phyloP scores from a whole-genome alignment of 1,140 invertebrate species.

The Laupala kohalensis region DNA sequence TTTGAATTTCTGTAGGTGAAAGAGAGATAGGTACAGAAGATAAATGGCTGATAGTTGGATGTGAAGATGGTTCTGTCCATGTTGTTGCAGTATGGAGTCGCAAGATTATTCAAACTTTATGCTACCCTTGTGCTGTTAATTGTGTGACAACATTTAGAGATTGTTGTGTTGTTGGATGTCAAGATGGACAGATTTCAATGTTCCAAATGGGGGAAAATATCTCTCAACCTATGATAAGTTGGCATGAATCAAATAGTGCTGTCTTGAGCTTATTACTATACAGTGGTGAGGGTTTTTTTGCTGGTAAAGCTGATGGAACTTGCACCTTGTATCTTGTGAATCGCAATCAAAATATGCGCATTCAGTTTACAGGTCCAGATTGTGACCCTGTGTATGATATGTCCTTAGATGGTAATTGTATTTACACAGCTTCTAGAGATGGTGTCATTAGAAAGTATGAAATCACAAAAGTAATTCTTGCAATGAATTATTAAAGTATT shows the following conservation, averaged over 20 bases:
- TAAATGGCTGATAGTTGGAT: constrained; percentile 46
- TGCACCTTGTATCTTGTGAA: constrained; percentile 33
- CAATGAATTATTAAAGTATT: background rate
- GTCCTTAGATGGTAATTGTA: constrained; percentile 34
- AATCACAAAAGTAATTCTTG: constrained; percentile 17
- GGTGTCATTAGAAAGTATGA: constrained; percentile 40
- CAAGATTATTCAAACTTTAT: constrained; percentile 29
- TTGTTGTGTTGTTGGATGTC: constrained; percentile 32
- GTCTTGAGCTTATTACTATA: constrained; percentile 28
- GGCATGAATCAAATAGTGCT: constrained; percentile 34
- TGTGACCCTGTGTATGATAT: constrained; percentile 49
- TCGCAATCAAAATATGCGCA: constrained; percentile 26
- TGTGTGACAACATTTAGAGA: constrained; percentile 28
- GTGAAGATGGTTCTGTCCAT: constrained; percentile 45
- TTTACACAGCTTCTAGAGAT: constrained; percentile 42
- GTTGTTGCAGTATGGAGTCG: constrained; percentile 41
- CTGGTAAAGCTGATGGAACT: constrained; percentile 43
- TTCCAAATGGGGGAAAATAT: constrained; percentile 11
- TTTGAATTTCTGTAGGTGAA: constrained; percentile 28
- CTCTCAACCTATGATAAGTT: constrained; percentile 22
- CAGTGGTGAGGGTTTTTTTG: constrained; percentile 29
- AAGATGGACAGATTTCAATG: constrained; percentile 34
- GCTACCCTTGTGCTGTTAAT: constrained; percentile 36
- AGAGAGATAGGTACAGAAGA: constrained; percentile 48
- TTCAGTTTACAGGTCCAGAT: constrained; percentile 51